Conservation (phyloP, 2,797 vertebrate species). For the Antennarius maculatus region DNA sequence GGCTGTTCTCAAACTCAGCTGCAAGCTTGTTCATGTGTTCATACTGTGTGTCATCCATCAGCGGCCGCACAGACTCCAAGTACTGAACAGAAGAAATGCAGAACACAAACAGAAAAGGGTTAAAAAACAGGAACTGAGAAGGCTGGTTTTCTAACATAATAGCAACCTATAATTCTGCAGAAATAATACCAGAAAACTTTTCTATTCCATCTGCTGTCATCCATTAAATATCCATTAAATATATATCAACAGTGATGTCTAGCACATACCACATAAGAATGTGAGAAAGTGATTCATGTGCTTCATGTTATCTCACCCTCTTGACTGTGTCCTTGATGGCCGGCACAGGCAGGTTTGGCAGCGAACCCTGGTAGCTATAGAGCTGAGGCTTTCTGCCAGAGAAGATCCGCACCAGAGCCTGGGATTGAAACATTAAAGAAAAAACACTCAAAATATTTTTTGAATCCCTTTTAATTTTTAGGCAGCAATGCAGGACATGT, state of each 20-base stretch:
- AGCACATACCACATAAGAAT: neutral
- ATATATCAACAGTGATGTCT: neutral
- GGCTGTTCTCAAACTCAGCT: conserved; percentile 83
- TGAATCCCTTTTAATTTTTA: no score
- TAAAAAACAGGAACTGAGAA: neutral
- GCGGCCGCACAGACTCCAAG: conserved; percentile 86
- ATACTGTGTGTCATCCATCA: conserved; percentile 82
- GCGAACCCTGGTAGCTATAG: conserved; percentile 90
- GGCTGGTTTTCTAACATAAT: neutral
- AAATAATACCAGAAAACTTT: neutral
- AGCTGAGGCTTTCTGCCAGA: conserved; percentile 89
- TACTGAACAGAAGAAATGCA: conserved; percentile 74
- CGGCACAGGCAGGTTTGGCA: conserved; percentile 90
- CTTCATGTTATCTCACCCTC: conserved; percentile 78
- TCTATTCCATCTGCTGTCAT: neutral
- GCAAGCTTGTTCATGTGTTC: conserved; percentile 80
- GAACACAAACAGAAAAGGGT: neutral
- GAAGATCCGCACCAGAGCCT: conserved; percentile 92
- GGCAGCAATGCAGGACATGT: no score
- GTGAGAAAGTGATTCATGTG: conserved; percentile 33
- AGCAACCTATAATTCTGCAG: neutral
- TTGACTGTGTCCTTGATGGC: conserved; percentile 85
- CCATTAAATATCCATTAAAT: conserved; percentile 3
- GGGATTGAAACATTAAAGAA: conserved; percentile 32
- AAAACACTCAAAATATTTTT: conserved; percentile 1